Conservation (phyloP, 2,888 invertebrate species). For the Drosophila lutescens region DNA sequence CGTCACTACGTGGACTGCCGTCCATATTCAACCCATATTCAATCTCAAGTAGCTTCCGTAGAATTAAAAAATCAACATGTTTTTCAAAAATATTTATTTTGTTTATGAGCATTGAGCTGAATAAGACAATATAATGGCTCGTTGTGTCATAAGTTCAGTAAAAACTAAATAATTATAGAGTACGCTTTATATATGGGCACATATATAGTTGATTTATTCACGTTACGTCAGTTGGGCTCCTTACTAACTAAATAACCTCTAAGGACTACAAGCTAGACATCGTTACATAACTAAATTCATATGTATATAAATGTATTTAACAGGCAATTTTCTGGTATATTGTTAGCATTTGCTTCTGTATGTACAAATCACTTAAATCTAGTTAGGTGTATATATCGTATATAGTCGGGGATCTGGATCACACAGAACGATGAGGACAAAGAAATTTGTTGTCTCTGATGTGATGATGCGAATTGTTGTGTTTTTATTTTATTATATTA, state of each 20-base stretch:
- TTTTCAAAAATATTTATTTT: slow-evolving; percentile 50
- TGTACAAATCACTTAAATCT: slow-evolving; percentile 47
- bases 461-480: slow-evolving; percentile 52
- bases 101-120: slow-evolving; percentile 60
- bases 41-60: no score
- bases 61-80: background rate
- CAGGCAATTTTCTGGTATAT: slow-evolving; percentile 78
- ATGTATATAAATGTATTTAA: slow-evolving; percentile 79
- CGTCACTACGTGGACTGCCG: no score
- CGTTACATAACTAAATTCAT: slow-evolving; percentile 58
- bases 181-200: slow-evolving; percentile 23
- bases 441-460: slow-evolving; percentile 35
- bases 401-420: slow-evolving; percentile 60
- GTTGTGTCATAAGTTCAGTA: slow-evolving; percentile 57
- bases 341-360: slow-evolving; percentile 32
- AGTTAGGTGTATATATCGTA: slow-evolving; percentile 31
- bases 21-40: no score
- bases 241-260: slow-evolving; percentile 78
- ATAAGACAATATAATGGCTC: slow-evolving; percentile 62
- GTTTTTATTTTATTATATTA: slow-evolving; percentile 36
- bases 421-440: slow-evolving; percentile 57
- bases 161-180: slow-evolving; percentile 70
- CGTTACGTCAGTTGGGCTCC: slow-evolving; percentile 42
- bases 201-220: slow-evolving; percentile 37
- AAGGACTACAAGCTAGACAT: slow-evolving; percentile 67